Conservation (phyloP, 2,113 vertebrate genomes). For the Cyanistes caeruleus region DNA sequence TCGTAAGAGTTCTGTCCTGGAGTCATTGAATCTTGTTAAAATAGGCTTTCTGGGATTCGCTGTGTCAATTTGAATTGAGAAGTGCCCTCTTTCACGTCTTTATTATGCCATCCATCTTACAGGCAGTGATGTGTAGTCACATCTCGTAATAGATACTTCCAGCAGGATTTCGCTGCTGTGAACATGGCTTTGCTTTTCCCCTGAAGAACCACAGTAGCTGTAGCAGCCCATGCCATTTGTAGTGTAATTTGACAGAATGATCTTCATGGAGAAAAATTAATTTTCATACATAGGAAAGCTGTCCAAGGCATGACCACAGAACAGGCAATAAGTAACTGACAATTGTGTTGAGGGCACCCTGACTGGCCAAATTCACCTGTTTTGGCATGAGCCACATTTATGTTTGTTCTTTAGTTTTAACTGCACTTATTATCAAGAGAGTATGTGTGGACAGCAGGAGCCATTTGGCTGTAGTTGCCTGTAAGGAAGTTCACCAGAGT, state of each 20-base stretch:
- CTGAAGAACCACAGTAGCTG: neutral
- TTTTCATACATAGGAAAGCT: neutral
- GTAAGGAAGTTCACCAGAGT: neutral
- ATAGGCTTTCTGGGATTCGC: neutral
- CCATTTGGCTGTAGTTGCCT: neutral
- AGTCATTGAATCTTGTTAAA: constrained; percentile 6
- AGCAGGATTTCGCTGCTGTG: neutral
- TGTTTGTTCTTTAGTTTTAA: neutral
- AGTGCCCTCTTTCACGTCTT: neutral
- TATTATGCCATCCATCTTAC: constrained; percentile 14
- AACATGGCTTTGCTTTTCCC: neutral
- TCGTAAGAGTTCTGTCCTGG: neutral
- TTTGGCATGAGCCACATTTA: neutral
- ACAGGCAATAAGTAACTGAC: neutral
- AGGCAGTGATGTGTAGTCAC: neutral
- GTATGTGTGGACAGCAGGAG: neutral
- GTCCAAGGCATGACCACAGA: neutral
- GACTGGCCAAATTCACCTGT: neutral
- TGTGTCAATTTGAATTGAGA: neutral
- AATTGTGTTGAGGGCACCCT: neutral
- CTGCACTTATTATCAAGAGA: neutral
- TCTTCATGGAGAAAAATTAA: neutral
- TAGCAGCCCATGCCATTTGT: neutral
- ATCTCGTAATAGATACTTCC: neutral
- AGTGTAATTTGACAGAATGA: neutral